Percentiles rank a stretch among this genome's conserved stretches.
phyloP scores from a whole-genome alignment of 1,140 invertebrate species.

The Galleria mellonella region DNA sequence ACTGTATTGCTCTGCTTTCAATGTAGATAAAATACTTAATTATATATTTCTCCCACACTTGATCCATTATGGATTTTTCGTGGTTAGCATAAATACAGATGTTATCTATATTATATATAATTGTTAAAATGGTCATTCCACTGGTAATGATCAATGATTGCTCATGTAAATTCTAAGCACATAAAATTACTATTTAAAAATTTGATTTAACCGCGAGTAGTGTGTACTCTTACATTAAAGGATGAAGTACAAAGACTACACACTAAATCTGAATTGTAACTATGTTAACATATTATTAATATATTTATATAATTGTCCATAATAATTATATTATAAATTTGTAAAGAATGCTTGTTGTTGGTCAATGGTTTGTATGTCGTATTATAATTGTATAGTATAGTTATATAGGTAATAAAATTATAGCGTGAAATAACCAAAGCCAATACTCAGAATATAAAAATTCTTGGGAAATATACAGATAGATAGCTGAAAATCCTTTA shows the following conservation, averaged over 20 bases:
- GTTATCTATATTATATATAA: neutral
- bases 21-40: neutral
- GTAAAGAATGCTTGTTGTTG: constrained; percentile 4
- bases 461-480: constrained; percentile 3
- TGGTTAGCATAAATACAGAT: neutral
- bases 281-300: too few species aligned
- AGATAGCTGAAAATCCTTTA: too few species aligned
- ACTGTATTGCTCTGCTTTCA: too few species aligned
- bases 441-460: constrained; percentile 37
- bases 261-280: constrained; percentile 7
- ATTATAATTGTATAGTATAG: constrained; percentile 20
- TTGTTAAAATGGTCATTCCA: constrained; percentile 2
- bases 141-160: constrained; percentile 22
- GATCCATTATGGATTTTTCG: too few species aligned
- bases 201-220: constrained; percentile 11
- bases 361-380: constrained; percentile 10
- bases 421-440: constrained; percentile 38
- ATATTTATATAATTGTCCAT: constrained; percentile 4
- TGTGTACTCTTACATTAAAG: constrained; percentile 21
- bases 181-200: constrained; percentile 17
- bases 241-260: constrained; percentile 36
- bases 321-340: constrained; percentile 3
- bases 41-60: neutral
- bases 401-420: constrained; percentile 28
- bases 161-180: constrained; percentile 45